Conservation (phyloP, 1,140 invertebrate genomes). For the Cherax quadricarinatus region DNA sequence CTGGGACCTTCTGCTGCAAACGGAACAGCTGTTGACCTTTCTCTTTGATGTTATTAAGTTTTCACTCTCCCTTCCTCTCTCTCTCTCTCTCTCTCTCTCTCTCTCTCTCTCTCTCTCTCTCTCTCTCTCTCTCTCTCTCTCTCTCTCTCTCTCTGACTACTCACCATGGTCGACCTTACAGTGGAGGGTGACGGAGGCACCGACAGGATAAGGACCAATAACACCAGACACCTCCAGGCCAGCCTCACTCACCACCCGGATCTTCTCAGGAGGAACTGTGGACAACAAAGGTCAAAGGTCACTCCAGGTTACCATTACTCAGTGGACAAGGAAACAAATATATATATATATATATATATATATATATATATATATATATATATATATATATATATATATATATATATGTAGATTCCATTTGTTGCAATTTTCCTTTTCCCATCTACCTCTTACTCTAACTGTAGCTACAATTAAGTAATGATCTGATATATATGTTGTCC, state of each 20-base stretch:
- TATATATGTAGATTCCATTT: no score
- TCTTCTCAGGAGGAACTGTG: background rate
- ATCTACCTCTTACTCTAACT: no score
- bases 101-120: background rate
- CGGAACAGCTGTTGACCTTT: background rate
- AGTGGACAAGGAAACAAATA: no score
- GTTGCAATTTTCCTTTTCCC: no score
- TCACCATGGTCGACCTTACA: background rate
- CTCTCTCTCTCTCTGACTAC: background rate
- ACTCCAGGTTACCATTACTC: background rate
- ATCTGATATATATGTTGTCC: no score
- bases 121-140: background rate
- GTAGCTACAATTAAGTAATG: no score
- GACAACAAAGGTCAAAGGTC: no score
- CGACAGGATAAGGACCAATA: constrained; percentile 15
- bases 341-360: constrained; percentile 1
- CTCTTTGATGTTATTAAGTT: background rate
- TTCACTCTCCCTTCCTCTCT: background rate
- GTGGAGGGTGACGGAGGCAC: background rate
- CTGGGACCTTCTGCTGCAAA: background rate
- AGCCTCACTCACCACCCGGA: constrained; percentile 14
- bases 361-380: background rate
- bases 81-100: background rate
- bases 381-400: no score
- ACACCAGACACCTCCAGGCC: background rate